A percentile compares a stretch with the other conserved stretches of the same genome.
Conservation (phyloP, 2,113 vertebrate genomes). For the Morone saxatilis region DNA sequence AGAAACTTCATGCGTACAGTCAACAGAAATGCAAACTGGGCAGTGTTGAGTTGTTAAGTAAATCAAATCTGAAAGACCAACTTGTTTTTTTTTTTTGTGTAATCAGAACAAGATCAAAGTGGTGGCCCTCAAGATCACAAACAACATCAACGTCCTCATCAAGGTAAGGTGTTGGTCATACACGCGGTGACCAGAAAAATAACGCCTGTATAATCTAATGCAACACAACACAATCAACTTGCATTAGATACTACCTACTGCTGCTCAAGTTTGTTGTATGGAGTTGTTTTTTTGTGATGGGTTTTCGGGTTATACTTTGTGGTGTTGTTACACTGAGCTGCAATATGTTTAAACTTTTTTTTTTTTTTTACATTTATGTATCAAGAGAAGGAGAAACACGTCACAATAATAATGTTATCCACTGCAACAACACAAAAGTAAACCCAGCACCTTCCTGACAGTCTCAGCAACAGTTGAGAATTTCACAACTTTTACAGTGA, state of each 20-base stretch:
- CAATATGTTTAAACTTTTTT: background rate
- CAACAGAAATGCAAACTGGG: background rate
- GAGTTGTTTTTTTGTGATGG: background rate
- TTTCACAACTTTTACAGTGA: too few relatives aligned
- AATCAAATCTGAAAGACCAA: background rate
- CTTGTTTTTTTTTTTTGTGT: constrained; percentile 24
- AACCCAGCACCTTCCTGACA: background rate
- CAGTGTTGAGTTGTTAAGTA: background rate
- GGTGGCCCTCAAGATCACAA: constrained; percentile 99
- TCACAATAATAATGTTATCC: background rate
- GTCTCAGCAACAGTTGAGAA: background rate
- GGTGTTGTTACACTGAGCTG: background rate
- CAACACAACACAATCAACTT: background rate
- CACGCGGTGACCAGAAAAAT: background rate
- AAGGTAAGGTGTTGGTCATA: constrained; percentile 84
- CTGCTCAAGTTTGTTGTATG: background rate
- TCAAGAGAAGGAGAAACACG: background rate
- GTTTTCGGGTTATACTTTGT: background rate
- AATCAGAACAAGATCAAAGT: constrained; percentile 99
- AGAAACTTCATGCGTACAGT: background rate
- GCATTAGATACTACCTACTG: background rate
- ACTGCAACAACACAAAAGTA: background rate
- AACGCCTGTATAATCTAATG: background rate
- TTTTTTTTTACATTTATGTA: background rate
- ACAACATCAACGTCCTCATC: constrained; percentile 99